Base-by-base conservation (phyloP, 2,888 invertebrate species). In the Pachliopta kotzebuea region DNA sequence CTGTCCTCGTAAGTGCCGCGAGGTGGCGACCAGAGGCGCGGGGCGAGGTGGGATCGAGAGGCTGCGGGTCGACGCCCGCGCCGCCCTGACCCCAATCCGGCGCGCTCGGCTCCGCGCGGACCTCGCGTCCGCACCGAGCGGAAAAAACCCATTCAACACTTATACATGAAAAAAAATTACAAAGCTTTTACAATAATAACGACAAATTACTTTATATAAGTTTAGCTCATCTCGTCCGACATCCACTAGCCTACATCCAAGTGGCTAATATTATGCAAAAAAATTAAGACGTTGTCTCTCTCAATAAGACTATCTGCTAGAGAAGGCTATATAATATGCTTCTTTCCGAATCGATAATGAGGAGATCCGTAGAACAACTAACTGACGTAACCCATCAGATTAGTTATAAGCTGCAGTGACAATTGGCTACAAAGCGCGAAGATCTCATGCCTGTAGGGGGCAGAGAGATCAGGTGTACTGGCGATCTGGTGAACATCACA, bases 71-170 rank as follows among this genome's bases (percentile, higher is more conserved):
- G 90, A 84, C 87, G 90, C 71, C 90, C 90, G 88, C 90, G 90
- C 83, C 87, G 90, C 90, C 89, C 88, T 90, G 89, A 91, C 91
- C 90, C 81, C 89, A 90, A 90, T 90, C 78, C 79, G 83, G 77
- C 79, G 85, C 84, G 85, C 88, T 85, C 88, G 86, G 90, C 90
- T 88, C 85, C 83, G 86, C 84, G 85, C 90, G 86, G 85, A 83
- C 85, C 85, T 84, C 85, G 86, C 84, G 86, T 88, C 90, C 90
- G 82, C 74, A 84, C 81, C 79, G 79, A 84, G 83, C 84, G 90
- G 90, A 90, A 90, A 90, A 89, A 86, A 86, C 86, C 86, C 86
- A 86, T 81, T 74, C 72, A 73, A 69, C 74, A 75, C 82, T 84
- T 79, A 78, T 80, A 80, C 56, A 62, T 62, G 55, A 20, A 57